Evolutionary conservation across 2,888 invertebrate species (phyloP), one percentile per base, ranked within the genome.

Genomic region (Epsilonema sp.): DNA sequence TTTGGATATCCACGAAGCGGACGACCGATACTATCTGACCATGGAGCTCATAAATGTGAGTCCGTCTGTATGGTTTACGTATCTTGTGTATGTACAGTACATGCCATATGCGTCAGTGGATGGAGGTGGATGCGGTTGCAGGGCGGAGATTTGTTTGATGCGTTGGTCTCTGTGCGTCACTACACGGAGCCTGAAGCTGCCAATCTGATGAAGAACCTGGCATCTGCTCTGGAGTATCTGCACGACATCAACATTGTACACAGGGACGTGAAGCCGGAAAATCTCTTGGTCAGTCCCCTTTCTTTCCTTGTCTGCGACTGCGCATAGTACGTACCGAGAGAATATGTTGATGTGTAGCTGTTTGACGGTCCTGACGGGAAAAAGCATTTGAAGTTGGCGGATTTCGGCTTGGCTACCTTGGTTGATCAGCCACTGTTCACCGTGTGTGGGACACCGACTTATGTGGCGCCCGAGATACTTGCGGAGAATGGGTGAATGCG

Each of bases 361-460:
- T 67, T 65, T 50, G 65, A 68, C 50, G 63, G 66, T 48, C 58
- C 58, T 1, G 65, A 68, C 55, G 69, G 68, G 19, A 61, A 61
- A 23, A 67, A 65, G 51, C 64, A 81, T 51, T 72, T 97, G 51
- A 97, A 97, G 72, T 71, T 97, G 55, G 94, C 85, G 42, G 97
- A 97, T 71, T 97, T 97, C 69, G 97, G 97, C 2, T 74, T 97
- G 48, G 94, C 97, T 1, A 87, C 87, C 58, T 45, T 53, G n/a
- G 56, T 60, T 26, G 77, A 76, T 54, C 79, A 80, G 58, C 82
- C 83, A 21, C 71, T 92, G 26, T 84, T 78, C 63, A 85, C 86
- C 5, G 89, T 94, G 31, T 97, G 94, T 64, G 94, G 97, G 1
- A 97, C 97, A 1, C 94, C 94, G n/a, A 94, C 94, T 0, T 97